A percentile compares a stretch with the other conserved stretches of the same genome.
phyloP scores from a whole-genome alignment of 2,797 vertebrate genomes.

The Lophotriccus pileatus region DNA sequence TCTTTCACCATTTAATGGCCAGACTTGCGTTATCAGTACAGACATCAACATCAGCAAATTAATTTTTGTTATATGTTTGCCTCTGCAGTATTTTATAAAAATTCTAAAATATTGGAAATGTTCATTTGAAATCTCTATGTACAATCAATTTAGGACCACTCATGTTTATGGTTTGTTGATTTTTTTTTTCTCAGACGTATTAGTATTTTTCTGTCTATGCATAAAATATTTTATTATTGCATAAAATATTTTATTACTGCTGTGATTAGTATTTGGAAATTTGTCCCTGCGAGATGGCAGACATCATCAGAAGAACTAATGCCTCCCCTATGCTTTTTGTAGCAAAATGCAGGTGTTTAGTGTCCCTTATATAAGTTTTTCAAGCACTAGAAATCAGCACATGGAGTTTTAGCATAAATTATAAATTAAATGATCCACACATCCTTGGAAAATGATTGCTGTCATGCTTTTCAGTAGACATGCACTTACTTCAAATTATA shows the following conservation, averaged over 20 bases:
- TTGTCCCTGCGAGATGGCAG: neutral
- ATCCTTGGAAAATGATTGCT: neutral
- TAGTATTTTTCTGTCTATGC: constrained; percentile 28
- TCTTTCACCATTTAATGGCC: neutral
- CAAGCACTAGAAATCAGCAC: neutral
- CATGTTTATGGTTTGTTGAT: no score
- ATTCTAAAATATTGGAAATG: neutral
- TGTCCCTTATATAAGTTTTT: neutral
- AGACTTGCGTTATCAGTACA: neutral
- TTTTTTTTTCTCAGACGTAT: neutral
- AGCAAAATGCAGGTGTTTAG: neutral
- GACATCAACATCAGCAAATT: neutral
- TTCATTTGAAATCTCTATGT: neutral
- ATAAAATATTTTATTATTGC: neutral
- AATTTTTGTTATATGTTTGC: neutral
- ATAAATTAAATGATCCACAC: neutral
- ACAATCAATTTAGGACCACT: constrained; percentile 11
- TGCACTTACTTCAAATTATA: neutral
- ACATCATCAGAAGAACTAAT: neutral
- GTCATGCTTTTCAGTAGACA: neutral
- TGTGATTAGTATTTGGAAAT: constrained; percentile 31
- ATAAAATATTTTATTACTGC: neutral
- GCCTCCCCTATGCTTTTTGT: neutral
- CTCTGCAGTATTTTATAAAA: neutral
- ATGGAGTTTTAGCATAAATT: neutral